Base-by-base conservation (phyloP, 2,113 vertebrate genomes). In the Verasper variegatus region DNA sequence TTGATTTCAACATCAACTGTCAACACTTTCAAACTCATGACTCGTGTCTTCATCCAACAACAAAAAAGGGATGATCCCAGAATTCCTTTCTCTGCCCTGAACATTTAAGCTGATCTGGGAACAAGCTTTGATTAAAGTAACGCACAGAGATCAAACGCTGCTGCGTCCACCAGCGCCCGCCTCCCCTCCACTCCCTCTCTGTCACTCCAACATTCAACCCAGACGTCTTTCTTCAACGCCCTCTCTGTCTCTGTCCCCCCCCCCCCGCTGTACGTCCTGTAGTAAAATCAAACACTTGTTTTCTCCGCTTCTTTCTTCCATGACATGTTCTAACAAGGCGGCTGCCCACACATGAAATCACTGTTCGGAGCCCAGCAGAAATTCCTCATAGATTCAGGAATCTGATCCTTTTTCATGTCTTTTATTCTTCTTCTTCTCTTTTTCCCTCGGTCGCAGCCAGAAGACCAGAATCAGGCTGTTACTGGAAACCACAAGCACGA, bases 291-390 rank as follows among this genome's bases (percentile, higher is more conserved):
- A 78, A 77, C 73, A 5, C 62, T 60, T 45, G 24, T 69, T 64
- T 27, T 58, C 49, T 27, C 7, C 12, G 12, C 21, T 2, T 60
- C 45, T 18, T 2, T 60, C 45, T 18, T 18, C 31, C n/a, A 66
- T 71, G 74, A 81, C 82, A 74, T 45, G 73, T 87, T 73, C 45
- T 8, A 54, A 88, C 81, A 78, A 74, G 69, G 49, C 71, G 14
- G 37, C 73, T 40, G 79, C 70, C 83, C 20, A 65, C 76, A 61
- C 79, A 61, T 58, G 17, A 69, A 58, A 31, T 49, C 72, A 21
- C 24, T 35, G 63, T 75, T 74, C 37, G 18, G 56, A 66, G 1
- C 24, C n/a, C n/a, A 55, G 31, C 58, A 45, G 15, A 23, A 67
- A 71, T n/a, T 66, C 59, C 55, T 52, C 26, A 42, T 35, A 67